Evolutionary conservation across 2,113 vertebrate genomes (phyloP).

Genomic region (Entelurus aequoreus): DNA sequence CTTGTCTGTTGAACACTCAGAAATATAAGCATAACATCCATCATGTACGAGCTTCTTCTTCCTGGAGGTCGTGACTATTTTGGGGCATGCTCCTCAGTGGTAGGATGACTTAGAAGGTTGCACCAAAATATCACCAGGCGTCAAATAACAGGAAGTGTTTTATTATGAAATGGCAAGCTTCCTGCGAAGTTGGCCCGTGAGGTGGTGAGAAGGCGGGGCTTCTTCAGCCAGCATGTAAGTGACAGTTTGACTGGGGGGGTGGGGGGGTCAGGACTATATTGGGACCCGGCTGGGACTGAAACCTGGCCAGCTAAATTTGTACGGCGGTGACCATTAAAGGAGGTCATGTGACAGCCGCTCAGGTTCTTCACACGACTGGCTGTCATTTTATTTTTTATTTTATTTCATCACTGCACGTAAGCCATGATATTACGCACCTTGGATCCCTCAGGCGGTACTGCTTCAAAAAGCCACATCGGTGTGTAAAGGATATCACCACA

Average conservation of each 20-base stretch:
- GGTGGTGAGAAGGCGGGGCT: conserved; percentile 13
- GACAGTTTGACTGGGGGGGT: conserved; percentile 38
- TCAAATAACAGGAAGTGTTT: conserved; percentile 17
- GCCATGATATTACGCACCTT: too few relatives aligned
- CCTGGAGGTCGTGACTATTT: conserved; percentile 70
- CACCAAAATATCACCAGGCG: background rate
- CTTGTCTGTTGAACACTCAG: background rate
- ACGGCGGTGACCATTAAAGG: conserved; percentile 41
- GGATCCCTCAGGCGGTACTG: too few relatives aligned
- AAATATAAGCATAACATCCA: conserved; percentile 63
- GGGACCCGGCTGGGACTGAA: conserved; percentile 52
- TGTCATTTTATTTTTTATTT: too few relatives aligned
- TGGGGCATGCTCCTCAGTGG: conserved; percentile 57
- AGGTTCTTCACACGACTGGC: conserved; percentile 4
- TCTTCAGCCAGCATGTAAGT: conserved; percentile 39
- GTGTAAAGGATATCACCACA: too few relatives aligned
- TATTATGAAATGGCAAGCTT: background rate
- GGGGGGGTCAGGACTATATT: conserved; percentile 56
- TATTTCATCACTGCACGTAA: too few relatives aligned
- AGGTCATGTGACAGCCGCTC: conserved; percentile 16
- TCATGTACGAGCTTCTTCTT: conserved; percentile 30
- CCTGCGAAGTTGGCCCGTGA: background rate
- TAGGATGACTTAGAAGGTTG: conserved; percentile 3
- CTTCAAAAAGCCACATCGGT: too few relatives aligned
- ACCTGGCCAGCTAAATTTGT: conserved; percentile 66